Evolutionary conservation across 1,140 invertebrate genomes (phyloP), one percentile per base, ranked within the genome.

Genomic region (Lerema accius): DNA sequence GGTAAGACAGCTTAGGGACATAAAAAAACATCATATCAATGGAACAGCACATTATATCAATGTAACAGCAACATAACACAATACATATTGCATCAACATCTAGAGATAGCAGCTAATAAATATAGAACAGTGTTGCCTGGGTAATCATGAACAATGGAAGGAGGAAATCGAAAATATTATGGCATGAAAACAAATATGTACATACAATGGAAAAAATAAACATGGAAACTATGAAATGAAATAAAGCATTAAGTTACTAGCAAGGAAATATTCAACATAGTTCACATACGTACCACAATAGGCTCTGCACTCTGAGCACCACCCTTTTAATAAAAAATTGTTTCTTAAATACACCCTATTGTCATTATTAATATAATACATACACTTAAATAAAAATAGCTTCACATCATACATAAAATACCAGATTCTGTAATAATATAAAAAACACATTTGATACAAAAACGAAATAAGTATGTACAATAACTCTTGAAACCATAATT

Each of bases 221-320:
- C 32, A 19, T 26, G 26, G 59, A 46, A 65, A 48, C 14, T 67
- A 67, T 63, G 51, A 50, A 55, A 61, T 48, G 48, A 67, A 65
- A 32, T 48, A 26, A 81, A 81, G 72, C 71, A 76, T 71, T 63
- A 69, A 69, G 72, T 62, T 64, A 49, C 15, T 68, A 76, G 67
- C 58, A 73, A 64, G 48, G 43, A 56, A 65, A 60, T 70, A 74
- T 59, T 70, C 10, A 73, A 69, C 60, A 67, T 69, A 40, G 14
- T 65, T 37, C 40, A 58, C 63, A 73, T 64, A 96, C 96, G 97
- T 96, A 97, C 96, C 95, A 97, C 96, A 91, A 98, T 97, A 86
- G 97, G 97, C 93, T 98, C 97, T 94, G 96, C 95, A 93, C 95
- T 96, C 93, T 94, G 94, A 92, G 95, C 94, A 93, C 95, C 96